Conservation (phyloP, 1,140 invertebrate genomes). For the Subanguina moxae region DNA sequence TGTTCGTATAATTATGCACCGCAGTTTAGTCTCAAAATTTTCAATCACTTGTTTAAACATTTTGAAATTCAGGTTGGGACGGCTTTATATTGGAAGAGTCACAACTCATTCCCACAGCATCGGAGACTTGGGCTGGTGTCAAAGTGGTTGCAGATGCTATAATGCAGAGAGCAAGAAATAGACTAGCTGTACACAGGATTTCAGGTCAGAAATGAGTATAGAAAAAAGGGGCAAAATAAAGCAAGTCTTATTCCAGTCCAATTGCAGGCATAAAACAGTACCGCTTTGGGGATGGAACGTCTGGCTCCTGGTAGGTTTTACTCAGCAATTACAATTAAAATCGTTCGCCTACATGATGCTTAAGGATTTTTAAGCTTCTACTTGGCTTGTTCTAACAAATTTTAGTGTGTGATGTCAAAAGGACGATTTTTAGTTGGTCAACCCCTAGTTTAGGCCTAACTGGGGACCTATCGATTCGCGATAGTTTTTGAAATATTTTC, state of each 20-base stretch:
- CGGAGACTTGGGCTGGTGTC: slow-evolving; percentile 53
- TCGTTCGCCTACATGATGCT: no score
- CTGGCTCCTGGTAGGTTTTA: slow-evolving; percentile 38
- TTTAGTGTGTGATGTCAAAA: no score
- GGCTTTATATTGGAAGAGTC: slow-evolving; percentile 56
- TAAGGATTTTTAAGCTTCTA: no score
- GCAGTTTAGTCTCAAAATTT: no score
- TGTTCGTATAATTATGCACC: no score
- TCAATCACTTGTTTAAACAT: no score
- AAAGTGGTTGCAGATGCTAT: slow-evolving; percentile 57
- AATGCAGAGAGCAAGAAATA: slow-evolving; percentile 37
- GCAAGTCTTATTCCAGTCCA: not conserved
- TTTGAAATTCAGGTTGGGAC: slow-evolving; percentile 49
- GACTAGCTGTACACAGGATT: slow-evolving; percentile 5
- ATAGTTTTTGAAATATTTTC: no score
- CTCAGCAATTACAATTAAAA: no score
- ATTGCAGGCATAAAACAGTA: slow-evolving; percentile 31
- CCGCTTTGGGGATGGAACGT: slow-evolving; percentile 47
- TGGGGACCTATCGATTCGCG: no score
- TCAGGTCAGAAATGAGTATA: not conserved
- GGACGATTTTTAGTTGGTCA: no score
- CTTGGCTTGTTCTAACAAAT: no score
- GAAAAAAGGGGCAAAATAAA: slow-evolving; percentile 1
- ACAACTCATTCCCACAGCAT: slow-evolving; percentile 55
- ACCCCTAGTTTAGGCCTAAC: no score